Evolutionary conservation across 37 sponge, comb jelly and placozoan species (phyloP).

Genomic region (Axinella damicornis): DNA sequence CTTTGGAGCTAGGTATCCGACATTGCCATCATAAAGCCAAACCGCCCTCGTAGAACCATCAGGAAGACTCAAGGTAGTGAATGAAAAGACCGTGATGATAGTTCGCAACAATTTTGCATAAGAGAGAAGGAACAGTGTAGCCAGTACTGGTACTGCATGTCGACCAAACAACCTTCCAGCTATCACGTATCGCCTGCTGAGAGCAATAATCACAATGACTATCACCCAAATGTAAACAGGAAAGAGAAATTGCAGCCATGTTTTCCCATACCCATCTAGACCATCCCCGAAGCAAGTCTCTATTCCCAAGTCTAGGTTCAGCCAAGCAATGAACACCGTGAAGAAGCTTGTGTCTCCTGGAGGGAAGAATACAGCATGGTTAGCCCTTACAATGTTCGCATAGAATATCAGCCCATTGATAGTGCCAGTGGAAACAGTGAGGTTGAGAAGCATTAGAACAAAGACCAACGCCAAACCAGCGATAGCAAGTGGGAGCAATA

Average conservation of each 20-base stretch:
- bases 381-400: slow-evolving; percentile 21
- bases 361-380: background rate
- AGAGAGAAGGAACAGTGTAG: background rate
- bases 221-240: background rate
- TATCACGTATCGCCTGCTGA: too few species aligned
- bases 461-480: slow-evolving; percentile 40
- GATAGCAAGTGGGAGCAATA: slow-evolving; percentile 18
- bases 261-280: background rate
- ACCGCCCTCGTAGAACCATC: background rate
- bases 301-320: background rate
- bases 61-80: background rate
- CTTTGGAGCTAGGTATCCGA: background rate
- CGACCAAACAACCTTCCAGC: background rate
- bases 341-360: background rate
- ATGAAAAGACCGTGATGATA: background rate
- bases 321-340: background rate
- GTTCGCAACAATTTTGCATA: background rate
- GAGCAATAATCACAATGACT: background rate
- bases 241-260: background rate
- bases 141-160: slow-evolving; percentile 11
- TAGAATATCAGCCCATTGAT: slow-evolving; percentile 62
- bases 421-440: slow-evolving; percentile 54
- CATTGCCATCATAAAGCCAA: slow-evolving; percentile 3
- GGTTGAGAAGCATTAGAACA: slow-evolving; percentile 30
- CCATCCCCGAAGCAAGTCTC: background rate